Evolutionary conservation across 1,140 invertebrate species (phyloP).

Genomic region (Drosophila gunungcola): DNA sequence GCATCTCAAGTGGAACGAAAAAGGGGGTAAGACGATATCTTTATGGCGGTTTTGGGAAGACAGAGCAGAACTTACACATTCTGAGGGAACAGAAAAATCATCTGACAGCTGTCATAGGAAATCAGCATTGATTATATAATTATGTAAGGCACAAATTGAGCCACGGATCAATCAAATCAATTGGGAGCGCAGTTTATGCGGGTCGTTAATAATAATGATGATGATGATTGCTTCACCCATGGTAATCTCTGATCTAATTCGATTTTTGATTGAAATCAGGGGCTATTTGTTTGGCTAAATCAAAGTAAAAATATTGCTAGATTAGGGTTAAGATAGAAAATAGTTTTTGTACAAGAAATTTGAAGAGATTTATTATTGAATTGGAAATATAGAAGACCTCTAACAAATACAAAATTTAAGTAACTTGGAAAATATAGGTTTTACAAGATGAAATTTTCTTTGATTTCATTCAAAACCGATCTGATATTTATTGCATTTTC

Average conservation of each 20-base stretch:
- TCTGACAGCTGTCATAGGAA: constrained; percentile 62
- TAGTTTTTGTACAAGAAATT: no score
- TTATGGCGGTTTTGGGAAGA: constrained; percentile 3
- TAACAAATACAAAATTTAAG: no score
- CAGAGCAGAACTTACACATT: neutral
- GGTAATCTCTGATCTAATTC: neutral
- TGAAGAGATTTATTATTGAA: neutral
- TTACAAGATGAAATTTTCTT: no score
- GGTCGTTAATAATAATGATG: constrained; percentile 18
- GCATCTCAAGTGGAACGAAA: constrained; percentile 21
- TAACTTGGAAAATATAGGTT: no score
- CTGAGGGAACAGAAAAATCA: constrained; percentile 1
- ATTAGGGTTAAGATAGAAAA: neutral
- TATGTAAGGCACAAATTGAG: constrained; percentile 35
- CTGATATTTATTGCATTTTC: neutral
- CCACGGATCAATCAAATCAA: constrained; percentile 28
- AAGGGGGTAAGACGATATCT: constrained; percentile 28
- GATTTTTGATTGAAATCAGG: neutral
- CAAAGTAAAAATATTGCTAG: neutral
- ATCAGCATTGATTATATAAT: constrained; percentile 43
- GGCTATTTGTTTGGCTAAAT: no score
- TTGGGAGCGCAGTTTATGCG: constrained; percentile 11
- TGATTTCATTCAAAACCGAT: neutral
- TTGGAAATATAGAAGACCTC: no score
- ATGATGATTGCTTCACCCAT: constrained; percentile 4